Base-by-base conservation (phyloP, 2,888 invertebrate genomes). In the Dinocampus coccinellae region DNA sequence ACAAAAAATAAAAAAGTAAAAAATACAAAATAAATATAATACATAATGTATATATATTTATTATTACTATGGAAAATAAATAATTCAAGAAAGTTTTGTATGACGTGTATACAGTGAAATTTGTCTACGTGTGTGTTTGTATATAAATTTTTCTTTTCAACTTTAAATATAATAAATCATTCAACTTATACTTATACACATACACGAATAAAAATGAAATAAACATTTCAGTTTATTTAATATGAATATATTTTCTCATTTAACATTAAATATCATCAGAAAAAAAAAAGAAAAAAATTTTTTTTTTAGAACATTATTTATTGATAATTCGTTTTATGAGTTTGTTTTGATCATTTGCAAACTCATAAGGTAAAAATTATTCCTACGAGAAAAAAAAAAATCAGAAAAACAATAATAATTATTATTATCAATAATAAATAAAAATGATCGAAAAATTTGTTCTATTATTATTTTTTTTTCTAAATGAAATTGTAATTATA, bases 1-100 rank as follows among this genome's bases (percentile, higher is more conserved):
- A 47, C n/a, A n/a, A n/a, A n/a, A n/a, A n/a, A n/a, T n/a, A n/a
- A n/a, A n/a, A n/a, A n/a, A n/a, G n/a, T n/a, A n/a, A n/a, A n/a
- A n/a, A n/a, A n/a, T n/a, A n/a, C n/a, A n/a, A n/a, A n/a, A n/a
- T n/a, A n/a, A n/a, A n/a, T n/a, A 47, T 16, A 7, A 16, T 20
- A 3, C 4, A 47, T 3, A 20, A 47, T 20, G 58, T n/a, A 65
- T 55, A n/a, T n/a, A 58, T 53, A 24, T 53, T 61, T 61, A 61
- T 69, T 42, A 34, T 73, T 71, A 67, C 69, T 71, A 69, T 65
- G 60, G 60, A 64, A 67, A 75, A 75, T 75, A 63, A 69, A 75
- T 73, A 71, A 75, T 71, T 71, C 73, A 75, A 72, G 1, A 52
- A 13, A 66, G 69, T 73, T 61, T 39, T 36, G 13, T 16, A 61